Base-by-base conservation (phyloP, 2,888 invertebrate species). In the Teinopalpus imperialis region DNA sequence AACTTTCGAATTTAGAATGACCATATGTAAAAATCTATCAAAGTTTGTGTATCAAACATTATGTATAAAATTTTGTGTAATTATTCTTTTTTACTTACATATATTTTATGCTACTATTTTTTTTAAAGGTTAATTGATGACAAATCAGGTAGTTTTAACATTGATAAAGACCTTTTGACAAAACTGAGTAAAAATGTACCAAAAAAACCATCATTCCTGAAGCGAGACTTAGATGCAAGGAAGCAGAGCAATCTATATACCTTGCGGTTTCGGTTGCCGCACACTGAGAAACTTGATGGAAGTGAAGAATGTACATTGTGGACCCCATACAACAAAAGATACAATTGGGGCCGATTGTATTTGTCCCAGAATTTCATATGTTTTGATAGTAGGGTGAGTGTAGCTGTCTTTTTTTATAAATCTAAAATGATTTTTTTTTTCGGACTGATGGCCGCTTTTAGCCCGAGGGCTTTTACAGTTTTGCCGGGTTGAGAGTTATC, bases 311-410 rank as follows among this genome's bases (percentile, higher is more conserved):
- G 97, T 67, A 93, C 95, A 5, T 83, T 99, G 42, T 97, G 97
- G 94, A 98, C 98, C 1, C 98, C 98, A 0, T 99, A 96, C 74
- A 96, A 97, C 70, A 98, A 98, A 74, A 93, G 93, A 56, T 94
- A 96, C 70, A 95, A 95, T 44, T 92, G 93, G 88, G 99, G 99
- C 8, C 91, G 94, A 55, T 89, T 99, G 63, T 99, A 95, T 77
- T 86, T 99, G 35, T 98, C 98, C 0, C 94, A 95, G 67, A 97
- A 96, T 86, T 99, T 97, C 75, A 91, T 98, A 63, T 99, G 99
- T 77, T 99, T 98, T 74, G 95, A 96, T 69, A 98, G 98, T 80
- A 92, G 96, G 89, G 98, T 98, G 71, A 90, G 91, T 80, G n/a
- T 8, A 14, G 1, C 18, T 23, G 21, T 42, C 9, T 9, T 8